Evolutionary conservation across 1,140 invertebrate genomes (phyloP).

Genomic region (Pseudoatta argentina): DNA sequence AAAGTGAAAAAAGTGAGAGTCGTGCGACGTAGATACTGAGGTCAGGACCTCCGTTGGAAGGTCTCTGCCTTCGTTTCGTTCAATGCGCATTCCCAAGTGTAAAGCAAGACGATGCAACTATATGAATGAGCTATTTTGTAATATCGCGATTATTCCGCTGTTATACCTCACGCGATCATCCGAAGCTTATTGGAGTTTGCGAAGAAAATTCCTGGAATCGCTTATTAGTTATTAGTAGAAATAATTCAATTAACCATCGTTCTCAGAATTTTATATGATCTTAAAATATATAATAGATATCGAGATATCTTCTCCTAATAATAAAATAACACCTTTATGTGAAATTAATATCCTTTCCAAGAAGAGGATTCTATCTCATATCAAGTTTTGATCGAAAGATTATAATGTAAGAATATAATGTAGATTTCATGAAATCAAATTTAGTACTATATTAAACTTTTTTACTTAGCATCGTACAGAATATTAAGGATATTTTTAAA

Average conservation of each 20-base stretch:
- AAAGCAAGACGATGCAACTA: slow-evolving; percentile 16
- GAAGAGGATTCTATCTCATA: background rate
- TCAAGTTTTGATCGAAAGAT: background rate
- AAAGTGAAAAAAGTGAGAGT: slow-evolving; percentile 47
- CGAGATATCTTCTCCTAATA: background rate
- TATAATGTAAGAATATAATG: slow-evolving; percentile 2
- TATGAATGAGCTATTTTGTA: slow-evolving; percentile 29
- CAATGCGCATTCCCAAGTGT: slow-evolving; percentile 26
- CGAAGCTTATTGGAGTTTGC: background rate
- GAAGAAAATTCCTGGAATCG: slow-evolving; percentile 1
- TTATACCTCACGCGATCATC: background rate
- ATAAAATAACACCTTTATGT: slow-evolving; percentile 9
- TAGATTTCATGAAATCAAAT: background rate
- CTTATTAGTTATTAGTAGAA: slow-evolving; percentile 8
- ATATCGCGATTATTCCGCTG: background rate
- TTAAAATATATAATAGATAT: background rate
- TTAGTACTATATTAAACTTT: background rate
- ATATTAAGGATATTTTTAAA: background rate
- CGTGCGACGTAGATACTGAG: slow-evolving; percentile 52
- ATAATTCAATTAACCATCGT: slow-evolving; percentile 41
- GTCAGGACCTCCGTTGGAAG: slow-evolving; percentile 65
- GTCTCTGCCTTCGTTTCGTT: slow-evolving; percentile 51
- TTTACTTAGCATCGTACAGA: background rate
- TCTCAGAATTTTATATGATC: background rate
- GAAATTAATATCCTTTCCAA: background rate